These are phyloP conservation scores for Boloria euphrosyne DNA, from an alignment of 2,888 invertebrate species.

Conservation along the genomic window DNA sequence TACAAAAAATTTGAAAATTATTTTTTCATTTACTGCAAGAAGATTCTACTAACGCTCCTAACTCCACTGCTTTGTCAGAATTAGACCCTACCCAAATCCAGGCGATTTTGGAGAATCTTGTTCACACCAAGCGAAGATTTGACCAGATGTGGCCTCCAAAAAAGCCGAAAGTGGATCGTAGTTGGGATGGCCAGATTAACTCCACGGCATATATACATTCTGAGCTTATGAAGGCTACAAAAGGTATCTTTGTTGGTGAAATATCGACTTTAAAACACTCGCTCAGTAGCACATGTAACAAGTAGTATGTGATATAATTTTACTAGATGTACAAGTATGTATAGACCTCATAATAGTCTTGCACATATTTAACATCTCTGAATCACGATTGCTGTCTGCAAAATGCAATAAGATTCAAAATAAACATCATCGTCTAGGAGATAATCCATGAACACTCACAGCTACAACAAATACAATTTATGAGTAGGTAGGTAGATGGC, in stretches of 20 bases:
- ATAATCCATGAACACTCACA: constrained; percentile 23
- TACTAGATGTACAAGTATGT: constrained; percentile 20
- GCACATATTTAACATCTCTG: constrained; percentile 24
- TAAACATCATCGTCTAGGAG: constrained; percentile 21
- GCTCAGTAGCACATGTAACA: constrained; percentile 33
- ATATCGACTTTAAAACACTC: constrained; percentile 51
- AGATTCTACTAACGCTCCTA: constrained; percentile 47
- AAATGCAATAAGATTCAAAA: constrained; percentile 26
- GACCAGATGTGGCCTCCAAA: constrained; percentile 68
- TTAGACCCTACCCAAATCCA: constrained; percentile 72
- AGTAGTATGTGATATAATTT: constrained; percentile 14
- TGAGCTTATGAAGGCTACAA: constrained; percentile 67
- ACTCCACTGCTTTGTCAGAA: constrained; percentile 67
- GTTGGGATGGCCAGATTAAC: constrained; percentile 70
- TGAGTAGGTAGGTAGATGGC: constrained; percentile 1
- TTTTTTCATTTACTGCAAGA: no score
- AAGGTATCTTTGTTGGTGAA: constrained; percentile 63
- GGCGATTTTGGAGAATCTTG: constrained; percentile 71
- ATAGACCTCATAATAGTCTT: constrained; percentile 34
- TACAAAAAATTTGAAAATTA: no score
- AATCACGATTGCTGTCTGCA: constrained; percentile 28
- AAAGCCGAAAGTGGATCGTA: constrained; percentile 51
- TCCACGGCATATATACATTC: constrained; percentile 60
- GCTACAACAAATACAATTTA: constrained; percentile 12
- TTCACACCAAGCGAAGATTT: constrained; percentile 63